These are phyloP conservation scores for Dasyornis broadbenti DNA, from an alignment of 2,113 vertebrate species.

Conservation along the genomic window DNA sequence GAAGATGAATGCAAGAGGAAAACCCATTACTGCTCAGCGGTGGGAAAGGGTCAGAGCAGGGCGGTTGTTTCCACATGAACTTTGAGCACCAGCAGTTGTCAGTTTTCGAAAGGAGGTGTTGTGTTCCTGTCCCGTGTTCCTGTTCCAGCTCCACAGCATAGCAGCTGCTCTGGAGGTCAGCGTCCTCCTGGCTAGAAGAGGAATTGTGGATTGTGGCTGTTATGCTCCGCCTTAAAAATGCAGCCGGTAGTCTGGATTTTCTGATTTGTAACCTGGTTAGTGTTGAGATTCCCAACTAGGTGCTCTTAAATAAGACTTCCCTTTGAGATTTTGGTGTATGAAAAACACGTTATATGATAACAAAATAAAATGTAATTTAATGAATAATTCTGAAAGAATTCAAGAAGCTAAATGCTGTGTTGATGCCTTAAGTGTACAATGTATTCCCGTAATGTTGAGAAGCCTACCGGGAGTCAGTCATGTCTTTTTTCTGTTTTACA, in stretches of 20 bases:
- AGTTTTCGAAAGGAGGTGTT: background rate
- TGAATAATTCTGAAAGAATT: background rate
- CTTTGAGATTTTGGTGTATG: background rate
- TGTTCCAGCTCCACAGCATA: fast-evolving
- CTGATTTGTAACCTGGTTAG: background rate
- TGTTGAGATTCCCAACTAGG: background rate
- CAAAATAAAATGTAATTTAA: background rate
- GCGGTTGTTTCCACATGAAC: background rate
- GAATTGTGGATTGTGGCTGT: background rate
- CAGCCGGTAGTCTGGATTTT: background rate
- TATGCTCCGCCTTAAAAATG: background rate
- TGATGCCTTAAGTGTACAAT: background rate
- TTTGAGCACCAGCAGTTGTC: background rate
- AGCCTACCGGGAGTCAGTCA: background rate
- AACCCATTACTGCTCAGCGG: background rate
- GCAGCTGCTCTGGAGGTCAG: background rate
- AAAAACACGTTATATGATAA: background rate
- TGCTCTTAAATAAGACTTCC: background rate
- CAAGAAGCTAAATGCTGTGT: background rate
- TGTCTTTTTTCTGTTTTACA: constrained; percentile 41
- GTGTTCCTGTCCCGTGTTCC: background rate
- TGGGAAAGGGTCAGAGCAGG: background rate
- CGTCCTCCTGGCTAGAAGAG: background rate
- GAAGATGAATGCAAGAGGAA: background rate
- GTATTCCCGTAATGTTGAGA: background rate